phyloP scores from a whole-genome alignment of 1,140 invertebrate species.

The Idris sp. region DNA sequence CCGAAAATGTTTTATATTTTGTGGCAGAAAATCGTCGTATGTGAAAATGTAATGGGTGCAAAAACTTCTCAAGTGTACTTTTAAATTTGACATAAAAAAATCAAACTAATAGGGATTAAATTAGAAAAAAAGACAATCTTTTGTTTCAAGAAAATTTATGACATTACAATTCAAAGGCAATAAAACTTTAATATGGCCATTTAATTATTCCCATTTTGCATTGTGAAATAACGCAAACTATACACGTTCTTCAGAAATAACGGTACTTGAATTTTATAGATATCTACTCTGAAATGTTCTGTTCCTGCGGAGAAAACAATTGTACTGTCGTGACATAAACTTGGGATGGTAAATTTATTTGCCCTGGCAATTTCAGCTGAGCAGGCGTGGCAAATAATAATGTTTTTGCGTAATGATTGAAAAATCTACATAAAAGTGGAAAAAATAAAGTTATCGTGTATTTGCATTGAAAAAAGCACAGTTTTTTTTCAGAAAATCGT shows the following conservation, averaged over 20 bases:
- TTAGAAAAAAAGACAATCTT: too few species aligned
- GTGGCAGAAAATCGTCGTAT: conserved; percentile 37
- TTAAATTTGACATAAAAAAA: too few species aligned
- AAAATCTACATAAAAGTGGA: conserved; percentile 58
- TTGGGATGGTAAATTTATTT: conserved; percentile 39
- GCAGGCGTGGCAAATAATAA: conserved; percentile 38
- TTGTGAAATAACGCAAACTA: conserved; percentile 9
- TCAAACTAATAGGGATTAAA: too few species aligned
- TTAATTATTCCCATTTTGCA: background rate
- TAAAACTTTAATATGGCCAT: background rate
- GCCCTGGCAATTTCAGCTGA: conserved; percentile 47
- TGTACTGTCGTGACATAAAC: conserved; percentile 13
- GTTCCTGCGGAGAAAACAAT: conserved; percentile 15
- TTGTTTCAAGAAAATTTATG: too few species aligned
- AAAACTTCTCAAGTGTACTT: conserved; percentile 41
- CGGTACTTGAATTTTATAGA: conserved; percentile 7
- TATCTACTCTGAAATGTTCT: background rate
- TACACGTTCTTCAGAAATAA: conserved; percentile 3
- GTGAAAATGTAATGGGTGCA: conserved; percentile 41
- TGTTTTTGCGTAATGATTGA: conserved; percentile 42
- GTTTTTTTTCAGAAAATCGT: conserved; percentile 39
- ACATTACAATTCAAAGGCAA: conserved; percentile 2
- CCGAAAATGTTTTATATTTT: conserved; percentile 62
- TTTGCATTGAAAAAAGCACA: conserved; percentile 59
- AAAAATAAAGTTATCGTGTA: conserved; percentile 63